A percentile compares a stretch with the other conserved stretches of the same genome.
These are phyloP conservation scores for Ethmia dodecea DNA, from an alignment of 2,888 invertebrate genomes.

Conservation along the genomic window DNA sequence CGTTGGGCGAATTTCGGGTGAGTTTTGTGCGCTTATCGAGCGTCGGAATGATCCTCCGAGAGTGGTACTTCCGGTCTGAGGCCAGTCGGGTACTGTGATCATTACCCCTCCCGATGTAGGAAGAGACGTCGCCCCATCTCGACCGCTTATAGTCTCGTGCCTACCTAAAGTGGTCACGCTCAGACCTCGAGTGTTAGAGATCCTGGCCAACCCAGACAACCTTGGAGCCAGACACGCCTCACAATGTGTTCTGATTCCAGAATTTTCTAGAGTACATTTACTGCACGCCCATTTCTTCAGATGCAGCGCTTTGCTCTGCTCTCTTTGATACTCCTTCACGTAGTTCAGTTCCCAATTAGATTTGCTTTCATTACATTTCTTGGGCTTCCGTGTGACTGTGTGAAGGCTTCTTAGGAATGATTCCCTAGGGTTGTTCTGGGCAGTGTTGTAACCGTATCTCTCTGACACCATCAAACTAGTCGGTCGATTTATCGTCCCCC, in stretches of 20 bases:
- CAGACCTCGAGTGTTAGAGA: slow-evolving; percentile 59
- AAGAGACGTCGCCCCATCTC: slow-evolving; percentile 61
- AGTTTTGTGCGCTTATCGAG: slow-evolving; percentile 65
- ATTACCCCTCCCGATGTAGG: slow-evolving; percentile 77
- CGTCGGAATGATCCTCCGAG: slow-evolving; percentile 48
- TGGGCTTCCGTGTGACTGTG: slow-evolving; percentile 66
- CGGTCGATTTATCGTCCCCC: slow-evolving; percentile 70
- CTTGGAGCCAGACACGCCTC: slow-evolving; percentile 86
- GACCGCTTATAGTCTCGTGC: slow-evolving; percentile 49
- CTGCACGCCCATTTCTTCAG: slow-evolving; percentile 82
- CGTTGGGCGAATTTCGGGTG: slow-evolving; percentile 64
- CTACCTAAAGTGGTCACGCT: slow-evolving; percentile 67
- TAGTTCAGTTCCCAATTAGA: slow-evolving; percentile 72
- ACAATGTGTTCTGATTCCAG: slow-evolving; percentile 81
- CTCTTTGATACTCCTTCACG: slow-evolving; percentile 64
- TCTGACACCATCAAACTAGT: slow-evolving; percentile 79
- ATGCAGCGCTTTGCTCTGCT: slow-evolving; percentile 59
- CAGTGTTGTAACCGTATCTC: slow-evolving; percentile 46
- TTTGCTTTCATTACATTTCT: slow-evolving; percentile 62
- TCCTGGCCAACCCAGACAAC: slow-evolving; percentile 52
- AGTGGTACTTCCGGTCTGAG: slow-evolving; percentile 50
- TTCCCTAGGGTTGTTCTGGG: slow-evolving; percentile 52
- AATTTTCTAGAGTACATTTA: slow-evolving; percentile 87
- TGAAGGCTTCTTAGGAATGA: slow-evolving; percentile 64
- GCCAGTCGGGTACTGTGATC: slow-evolving; percentile 82